A percentile compares a stretch with the other conserved stretches of the same genome.
phyloP scores from a whole-genome alignment of 2,113 vertebrate genomes.

The Orientallactaga bullata region DNA sequence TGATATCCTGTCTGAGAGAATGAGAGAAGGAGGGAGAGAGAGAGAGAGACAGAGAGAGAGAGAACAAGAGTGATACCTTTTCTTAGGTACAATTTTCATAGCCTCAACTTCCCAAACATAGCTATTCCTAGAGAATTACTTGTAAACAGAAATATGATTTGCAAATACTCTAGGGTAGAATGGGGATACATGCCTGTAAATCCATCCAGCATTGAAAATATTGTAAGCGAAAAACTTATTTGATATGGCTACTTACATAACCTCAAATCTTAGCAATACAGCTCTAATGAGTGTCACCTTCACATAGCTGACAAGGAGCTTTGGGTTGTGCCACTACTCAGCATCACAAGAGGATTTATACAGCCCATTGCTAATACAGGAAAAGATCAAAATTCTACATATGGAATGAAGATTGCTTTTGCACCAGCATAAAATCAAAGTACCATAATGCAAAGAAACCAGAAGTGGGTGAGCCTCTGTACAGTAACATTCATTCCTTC shows the following conservation, averaged over 20 bases:
- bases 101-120: background rate
- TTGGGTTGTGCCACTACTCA: background rate
- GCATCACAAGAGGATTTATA: background rate
- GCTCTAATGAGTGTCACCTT: background rate
- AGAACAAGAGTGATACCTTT: background rate
- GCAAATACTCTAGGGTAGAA: background rate
- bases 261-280: background rate
- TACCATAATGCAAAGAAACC: background rate
- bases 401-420: background rate
- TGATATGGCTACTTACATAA: background rate
- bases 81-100: conserved; percentile 25
- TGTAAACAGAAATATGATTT: background rate
- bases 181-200: background rate
- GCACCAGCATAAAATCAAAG: background rate
- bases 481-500: background rate
- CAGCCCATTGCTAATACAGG: background rate
- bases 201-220: background rate
- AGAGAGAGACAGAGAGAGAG: too few relatives aligned
- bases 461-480: background rate
- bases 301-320: background rate
- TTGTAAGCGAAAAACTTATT: background rate
- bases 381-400: background rate
- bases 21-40: too few relatives aligned
- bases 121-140: background rate
- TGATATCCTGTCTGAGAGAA: too few relatives aligned